These are phyloP conservation scores for Agonum fuliginosum DNA, from an alignment of 2,888 invertebrate species.

Conservation along the genomic window DNA sequence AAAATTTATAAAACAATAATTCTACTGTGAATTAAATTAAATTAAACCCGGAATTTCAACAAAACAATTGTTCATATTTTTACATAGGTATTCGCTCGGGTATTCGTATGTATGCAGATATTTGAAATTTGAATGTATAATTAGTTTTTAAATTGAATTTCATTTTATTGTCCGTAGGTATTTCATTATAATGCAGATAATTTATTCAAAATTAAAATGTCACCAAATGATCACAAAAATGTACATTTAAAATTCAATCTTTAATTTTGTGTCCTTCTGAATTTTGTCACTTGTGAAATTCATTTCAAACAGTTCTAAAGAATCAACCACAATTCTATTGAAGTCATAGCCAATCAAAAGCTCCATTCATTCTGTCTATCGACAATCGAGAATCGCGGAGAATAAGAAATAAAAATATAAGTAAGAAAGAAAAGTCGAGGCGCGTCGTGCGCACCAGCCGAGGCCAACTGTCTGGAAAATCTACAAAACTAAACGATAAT, in stretches of 20 bases:
- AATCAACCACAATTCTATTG: constrained; percentile 29
- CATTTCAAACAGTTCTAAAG: neutral
- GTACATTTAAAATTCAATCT: constrained; percentile 19
- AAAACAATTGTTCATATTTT: too few species aligned
- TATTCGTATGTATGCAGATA: too few species aligned
- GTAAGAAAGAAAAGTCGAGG: constrained; percentile 6
- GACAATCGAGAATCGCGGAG: constrained; percentile 15
- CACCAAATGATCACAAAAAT: constrained; percentile 6
- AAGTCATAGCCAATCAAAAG: constrained; percentile 30
- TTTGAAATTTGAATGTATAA: too few species aligned
- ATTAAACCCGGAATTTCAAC: too few species aligned
- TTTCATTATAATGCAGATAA: neutral
- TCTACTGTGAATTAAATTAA: too few species aligned
- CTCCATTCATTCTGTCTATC: constrained; percentile 28
- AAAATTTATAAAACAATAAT: too few species aligned
- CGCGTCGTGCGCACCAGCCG: constrained; percentile 11
- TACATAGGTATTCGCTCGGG: too few species aligned
- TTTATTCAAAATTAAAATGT: neutral
- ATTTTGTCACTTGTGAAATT: constrained; percentile 28
- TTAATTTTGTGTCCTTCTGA: constrained; percentile 14
- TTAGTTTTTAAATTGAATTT: neutral
- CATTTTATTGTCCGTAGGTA: too few species aligned
- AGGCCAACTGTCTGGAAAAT: constrained; percentile 52
- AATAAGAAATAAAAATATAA: constrained; percentile 44
- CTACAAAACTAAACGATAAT: constrained; percentile 54